These are phyloP conservation scores for Melinaea menophilus DNA, from an alignment of 2,888 invertebrate species.

Conservation along the genomic window DNA sequence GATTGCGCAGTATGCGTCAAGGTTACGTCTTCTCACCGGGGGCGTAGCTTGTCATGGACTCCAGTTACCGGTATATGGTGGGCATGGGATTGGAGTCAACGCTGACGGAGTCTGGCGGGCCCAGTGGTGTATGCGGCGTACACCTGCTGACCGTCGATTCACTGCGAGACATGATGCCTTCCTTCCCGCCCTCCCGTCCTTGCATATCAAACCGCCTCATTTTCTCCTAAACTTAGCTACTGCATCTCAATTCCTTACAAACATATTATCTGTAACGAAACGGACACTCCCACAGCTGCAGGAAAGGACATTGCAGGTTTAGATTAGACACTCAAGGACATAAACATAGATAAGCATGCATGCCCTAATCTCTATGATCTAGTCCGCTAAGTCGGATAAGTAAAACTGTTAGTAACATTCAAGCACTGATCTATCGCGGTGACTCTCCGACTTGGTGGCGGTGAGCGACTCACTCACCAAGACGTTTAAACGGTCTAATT, in stretches of 20 bases:
- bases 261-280: constrained; percentile 69
- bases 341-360: constrained; percentile 70
- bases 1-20: constrained; percentile 26
- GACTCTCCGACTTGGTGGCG: constrained; percentile 24
- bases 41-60: constrained; percentile 42
- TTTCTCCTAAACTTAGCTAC: constrained; percentile 69
- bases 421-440: constrained; percentile 54
- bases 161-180: constrained; percentile 82
- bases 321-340: constrained; percentile 59
- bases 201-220: constrained; percentile 70
- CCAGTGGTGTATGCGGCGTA: constrained; percentile 71
- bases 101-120: constrained; percentile 85
- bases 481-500: constrained; percentile 45
- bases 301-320: constrained; percentile 55
- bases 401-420: constrained; percentile 52
- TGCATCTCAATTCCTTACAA: constrained; percentile 69
- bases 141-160: constrained; percentile 82
- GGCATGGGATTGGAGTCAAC: constrained; percentile 91
- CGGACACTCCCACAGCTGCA: constrained; percentile 56
- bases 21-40: constrained; percentile 54
- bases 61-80: constrained; percentile 91
- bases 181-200: constrained; percentile 58
- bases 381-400: constrained; percentile 55
- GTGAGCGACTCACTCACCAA: constrained; percentile 56
- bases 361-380: constrained; percentile 68